Conservation (phyloP, 2,113 vertebrate species). For the Eretmochelys imbricata region DNA sequence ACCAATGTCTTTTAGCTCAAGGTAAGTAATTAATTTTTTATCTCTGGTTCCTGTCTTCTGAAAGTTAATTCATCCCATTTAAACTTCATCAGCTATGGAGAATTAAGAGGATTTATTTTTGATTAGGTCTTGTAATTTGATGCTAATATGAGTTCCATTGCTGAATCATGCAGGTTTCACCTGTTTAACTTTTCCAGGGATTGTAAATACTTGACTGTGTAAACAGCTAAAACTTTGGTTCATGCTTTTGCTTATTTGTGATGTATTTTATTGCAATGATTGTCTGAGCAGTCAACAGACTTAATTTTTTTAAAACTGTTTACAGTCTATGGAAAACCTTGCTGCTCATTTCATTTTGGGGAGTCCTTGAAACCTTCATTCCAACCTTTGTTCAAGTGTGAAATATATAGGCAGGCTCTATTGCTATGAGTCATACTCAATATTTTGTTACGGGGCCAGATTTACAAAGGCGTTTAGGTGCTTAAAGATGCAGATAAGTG, state of each 20-base stretch:
- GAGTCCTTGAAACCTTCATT: not conserved
- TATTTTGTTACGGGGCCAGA: not conserved
- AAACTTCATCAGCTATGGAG: not conserved
- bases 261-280: not conserved
- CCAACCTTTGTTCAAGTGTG: not conserved
- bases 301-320: not conserved
- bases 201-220: conserved; percentile 15
- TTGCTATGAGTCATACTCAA: fast-evolving
- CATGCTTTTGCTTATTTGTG: conserved; percentile 17
- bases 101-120: conserved; percentile 20
- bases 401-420: not conserved
- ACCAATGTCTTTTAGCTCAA: not conserved
- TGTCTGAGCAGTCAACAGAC: not conserved
- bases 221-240: conserved; percentile 2
- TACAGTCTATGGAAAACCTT: not conserved
- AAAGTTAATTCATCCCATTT: conserved; percentile 23
- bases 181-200: not conserved
- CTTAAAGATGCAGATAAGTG: not conserved
- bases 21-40: not conserved
- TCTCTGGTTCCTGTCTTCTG: not conserved
- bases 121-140: not conserved
- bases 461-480: not conserved
- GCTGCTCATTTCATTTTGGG: not conserved
- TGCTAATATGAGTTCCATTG: not conserved
- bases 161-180: conserved; percentile 1